phyloP scores from a whole-genome alignment of 2,888 invertebrate species.

The Fragum fragum region DNA sequence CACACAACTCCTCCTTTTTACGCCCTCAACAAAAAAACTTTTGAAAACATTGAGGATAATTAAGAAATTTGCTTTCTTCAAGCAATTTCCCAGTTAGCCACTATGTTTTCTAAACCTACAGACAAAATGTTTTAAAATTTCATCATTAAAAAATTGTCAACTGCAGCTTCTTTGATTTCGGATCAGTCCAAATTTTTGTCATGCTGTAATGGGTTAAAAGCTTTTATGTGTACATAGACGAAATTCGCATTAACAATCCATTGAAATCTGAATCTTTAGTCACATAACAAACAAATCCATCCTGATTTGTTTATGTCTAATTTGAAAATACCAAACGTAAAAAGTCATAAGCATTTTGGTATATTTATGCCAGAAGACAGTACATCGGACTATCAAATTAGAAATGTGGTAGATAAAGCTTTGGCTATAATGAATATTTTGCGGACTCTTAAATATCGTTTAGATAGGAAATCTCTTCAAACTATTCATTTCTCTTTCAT shows the following conservation, averaged over 20 bases:
- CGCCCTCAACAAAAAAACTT: too few relatives aligned
- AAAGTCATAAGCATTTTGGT: not conserved
- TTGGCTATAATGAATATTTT: not conserved
- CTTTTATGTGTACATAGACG: too few relatives aligned
- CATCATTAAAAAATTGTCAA: too few relatives aligned
- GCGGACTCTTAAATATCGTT: not conserved
- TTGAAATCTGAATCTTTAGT: not conserved
- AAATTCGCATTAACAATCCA: too few relatives aligned
- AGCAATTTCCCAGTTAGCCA: not conserved
- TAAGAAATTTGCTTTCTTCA: not conserved
- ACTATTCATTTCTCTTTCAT: not conserved
- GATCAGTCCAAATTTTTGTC: too few relatives aligned
- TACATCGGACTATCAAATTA: not conserved
- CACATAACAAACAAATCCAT: not conserved
- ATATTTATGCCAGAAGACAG: not conserved
- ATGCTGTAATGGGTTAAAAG: too few relatives aligned
- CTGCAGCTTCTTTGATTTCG: too few relatives aligned
- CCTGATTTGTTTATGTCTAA: not conserved
- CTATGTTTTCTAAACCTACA: conserved; percentile 1
- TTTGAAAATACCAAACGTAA: not conserved
- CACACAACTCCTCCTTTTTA: too few relatives aligned
- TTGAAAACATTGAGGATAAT: not conserved
- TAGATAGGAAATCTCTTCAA: not conserved
- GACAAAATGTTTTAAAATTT: too few relatives aligned
- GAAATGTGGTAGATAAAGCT: not conserved